Evolutionary conservation across 35 echinoderm and acorn worm genomes (phyloP), one percentile per base, ranked within the genome.

Genomic region (Lytechinus pictus): DNA sequence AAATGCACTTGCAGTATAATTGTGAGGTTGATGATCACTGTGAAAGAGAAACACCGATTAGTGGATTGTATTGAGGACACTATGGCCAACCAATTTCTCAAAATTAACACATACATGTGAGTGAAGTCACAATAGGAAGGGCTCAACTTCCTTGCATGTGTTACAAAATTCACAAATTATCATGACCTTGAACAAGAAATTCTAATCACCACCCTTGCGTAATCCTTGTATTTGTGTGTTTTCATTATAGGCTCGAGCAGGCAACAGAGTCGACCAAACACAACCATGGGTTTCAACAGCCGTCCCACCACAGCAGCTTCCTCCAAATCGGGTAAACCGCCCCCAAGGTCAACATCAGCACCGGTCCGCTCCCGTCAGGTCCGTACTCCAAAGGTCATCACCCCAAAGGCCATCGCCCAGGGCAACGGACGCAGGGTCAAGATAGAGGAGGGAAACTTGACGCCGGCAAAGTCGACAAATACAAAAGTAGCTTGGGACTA

Each of bases 281-380:
- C 96, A 3, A 96, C 94, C 54, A 96, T 95, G 94, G 88, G 96
- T 44, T 95, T 95, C 88, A 89, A 90, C 94, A 72, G 96, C 54
- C 96, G 57, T 27, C 94, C 95, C 8, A 91, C 95, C 21, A 91
- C 87, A 5, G 87, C 87, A 10, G 87, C 86, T 27, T 54, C 87
- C 55, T 21, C 86, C 27, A 95, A 51, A 19, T 92, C n/a, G 9
- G 87, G 88, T 89, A 54, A 89, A 44, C 55, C 57, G 7, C 55
- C 53, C 60, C 86, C 54, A 27, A 54, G 96, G 9, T 86, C 96
- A 24, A 89, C 94, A 12, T 96, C 96, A 4, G 96, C 96, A n/a
- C 96, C 96, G 52, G 96, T 94, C 11, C 52, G 86, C 28, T 61
- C 96, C 3, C 86, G 94, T 28, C 86, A 54, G 87, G 58, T 12